phyloP scores from a whole-genome alignment of 2,888 invertebrate species.

The Lomographa bimaculata region DNA sequence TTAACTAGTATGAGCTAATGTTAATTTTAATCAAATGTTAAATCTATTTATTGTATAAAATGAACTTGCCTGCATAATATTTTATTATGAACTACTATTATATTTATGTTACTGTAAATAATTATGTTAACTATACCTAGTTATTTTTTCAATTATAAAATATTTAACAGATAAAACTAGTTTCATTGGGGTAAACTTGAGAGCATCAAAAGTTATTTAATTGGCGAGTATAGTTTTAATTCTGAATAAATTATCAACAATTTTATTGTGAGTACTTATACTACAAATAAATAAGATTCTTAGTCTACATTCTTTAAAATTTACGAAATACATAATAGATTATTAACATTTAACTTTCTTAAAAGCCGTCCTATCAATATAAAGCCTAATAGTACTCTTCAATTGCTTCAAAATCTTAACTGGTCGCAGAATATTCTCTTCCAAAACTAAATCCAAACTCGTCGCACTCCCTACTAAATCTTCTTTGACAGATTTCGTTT shows the following conservation, averaged over 20 bases:
- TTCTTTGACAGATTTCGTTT: too few species aligned
- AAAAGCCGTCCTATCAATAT: conserved; percentile 33
- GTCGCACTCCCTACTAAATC: conserved; percentile 5
- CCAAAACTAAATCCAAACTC: conserved; percentile 31
- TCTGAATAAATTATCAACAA: too few species aligned
- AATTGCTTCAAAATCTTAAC: conserved; percentile 32
- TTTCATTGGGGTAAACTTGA: conserved; percentile 35
- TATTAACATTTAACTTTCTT: conserved; percentile 17
- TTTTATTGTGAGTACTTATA: too few species aligned
- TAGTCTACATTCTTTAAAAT: too few species aligned
- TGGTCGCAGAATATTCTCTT: conserved; percentile 24
- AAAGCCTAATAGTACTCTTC: conserved; percentile 31
- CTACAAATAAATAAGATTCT: too few species aligned
- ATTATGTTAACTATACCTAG: conserved; percentile 58
- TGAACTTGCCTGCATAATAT: conserved; percentile 81
- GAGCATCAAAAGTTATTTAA: too few species aligned
- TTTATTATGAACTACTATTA: conserved; percentile 51
- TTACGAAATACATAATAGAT: too few species aligned
- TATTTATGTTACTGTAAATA: conserved; percentile 77
- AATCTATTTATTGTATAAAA: conserved; percentile 74
- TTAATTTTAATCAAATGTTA: conserved; percentile 54
- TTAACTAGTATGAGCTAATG: conserved; percentile 38
- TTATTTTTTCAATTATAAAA: conserved; percentile 62
- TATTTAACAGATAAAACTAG: conserved; percentile 54
- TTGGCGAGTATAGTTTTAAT: too few species aligned